phyloP scores from a whole-genome alignment of 2,113 vertebrate species.

The Fulica atra region DNA sequence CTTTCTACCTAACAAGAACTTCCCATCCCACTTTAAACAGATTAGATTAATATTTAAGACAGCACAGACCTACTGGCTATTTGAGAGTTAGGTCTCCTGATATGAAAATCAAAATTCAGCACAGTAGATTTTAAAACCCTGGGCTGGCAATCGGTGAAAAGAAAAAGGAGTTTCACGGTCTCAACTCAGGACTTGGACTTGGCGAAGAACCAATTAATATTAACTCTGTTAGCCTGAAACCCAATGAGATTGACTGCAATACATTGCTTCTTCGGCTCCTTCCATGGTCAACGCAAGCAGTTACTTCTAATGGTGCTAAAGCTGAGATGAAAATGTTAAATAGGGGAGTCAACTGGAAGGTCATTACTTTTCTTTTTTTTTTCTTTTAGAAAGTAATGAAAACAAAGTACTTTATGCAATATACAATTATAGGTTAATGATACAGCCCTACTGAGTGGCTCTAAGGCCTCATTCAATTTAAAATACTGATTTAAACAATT shows the following conservation, averaged over 20 bases:
- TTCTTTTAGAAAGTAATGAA: constrained; percentile 59
- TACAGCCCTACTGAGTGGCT: constrained; percentile 43
- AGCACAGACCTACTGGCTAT: not conserved
- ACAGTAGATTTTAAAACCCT: not conserved
- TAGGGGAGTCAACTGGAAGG: constrained; percentile 72
- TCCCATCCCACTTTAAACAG: not conserved
- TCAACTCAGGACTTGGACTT: constrained; percentile 39
- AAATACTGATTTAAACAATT: constrained; percentile 67
- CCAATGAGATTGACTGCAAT: constrained; percentile 59
- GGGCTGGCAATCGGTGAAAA: not conserved
- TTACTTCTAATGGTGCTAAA: constrained; percentile 65
- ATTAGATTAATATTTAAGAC: not conserved
- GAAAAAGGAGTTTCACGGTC: not conserved
- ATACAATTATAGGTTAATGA: constrained; percentile 75
- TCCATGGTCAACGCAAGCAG: constrained; percentile 49
- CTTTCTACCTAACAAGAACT: not conserved
- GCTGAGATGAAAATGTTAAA: constrained; percentile 73
- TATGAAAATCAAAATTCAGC: not conserved
- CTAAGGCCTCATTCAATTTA: constrained; percentile 67
- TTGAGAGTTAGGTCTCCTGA: not conserved
- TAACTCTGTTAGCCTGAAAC: constrained; percentile 63
- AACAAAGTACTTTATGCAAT: constrained; percentile 69
- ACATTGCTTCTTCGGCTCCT: constrained; percentile 42
- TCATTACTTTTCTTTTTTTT: constrained; percentile 58
- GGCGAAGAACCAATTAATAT: constrained; percentile 62